Evolutionary conservation across 2,797 vertebrate genomes (phyloP).

Genomic region (Echeneis naucrates): DNA sequence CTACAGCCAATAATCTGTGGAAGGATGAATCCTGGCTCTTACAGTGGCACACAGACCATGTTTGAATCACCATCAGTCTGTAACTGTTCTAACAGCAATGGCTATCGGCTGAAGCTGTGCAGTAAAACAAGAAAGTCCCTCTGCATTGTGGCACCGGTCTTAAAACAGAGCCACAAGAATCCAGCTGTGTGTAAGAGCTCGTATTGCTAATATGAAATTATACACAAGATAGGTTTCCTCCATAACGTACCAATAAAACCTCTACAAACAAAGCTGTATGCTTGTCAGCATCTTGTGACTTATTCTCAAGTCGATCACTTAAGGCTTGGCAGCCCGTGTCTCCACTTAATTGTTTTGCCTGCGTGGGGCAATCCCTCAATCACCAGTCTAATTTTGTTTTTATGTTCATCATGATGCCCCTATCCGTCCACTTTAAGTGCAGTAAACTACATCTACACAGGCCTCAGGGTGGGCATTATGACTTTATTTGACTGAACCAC

Average conservation of each 20-base stretch:
- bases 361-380: constrained; percentile 47
- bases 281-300: constrained; percentile 55
- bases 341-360: constrained; percentile 61
- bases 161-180: constrained; percentile 59
- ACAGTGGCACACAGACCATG: constrained; percentile 66
- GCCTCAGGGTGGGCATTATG: constrained; percentile 26
- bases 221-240: constrained; percentile 22
- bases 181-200: constrained; percentile 50
- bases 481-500: constrained; percentile 31
- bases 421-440: constrained; percentile 44
- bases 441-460: constrained; percentile 18
- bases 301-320: constrained; percentile 42
- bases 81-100: constrained; percentile 57
- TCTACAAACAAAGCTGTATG: constrained; percentile 51
- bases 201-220: constrained; percentile 13
- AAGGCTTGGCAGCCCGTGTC: constrained; percentile 47
- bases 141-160: constrained; percentile 28
- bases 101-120: constrained; percentile 49
- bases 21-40: constrained; percentile 59
- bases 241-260: constrained; percentile 20
- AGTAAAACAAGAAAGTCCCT: constrained; percentile 67
- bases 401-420: constrained; percentile 41
- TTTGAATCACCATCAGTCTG: constrained; percentile 71
- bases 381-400: constrained; percentile 39
- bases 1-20: constrained; percentile 67